phyloP scores from a whole-genome alignment of 2,113 vertebrate species.

The Pluvialis apricaria region DNA sequence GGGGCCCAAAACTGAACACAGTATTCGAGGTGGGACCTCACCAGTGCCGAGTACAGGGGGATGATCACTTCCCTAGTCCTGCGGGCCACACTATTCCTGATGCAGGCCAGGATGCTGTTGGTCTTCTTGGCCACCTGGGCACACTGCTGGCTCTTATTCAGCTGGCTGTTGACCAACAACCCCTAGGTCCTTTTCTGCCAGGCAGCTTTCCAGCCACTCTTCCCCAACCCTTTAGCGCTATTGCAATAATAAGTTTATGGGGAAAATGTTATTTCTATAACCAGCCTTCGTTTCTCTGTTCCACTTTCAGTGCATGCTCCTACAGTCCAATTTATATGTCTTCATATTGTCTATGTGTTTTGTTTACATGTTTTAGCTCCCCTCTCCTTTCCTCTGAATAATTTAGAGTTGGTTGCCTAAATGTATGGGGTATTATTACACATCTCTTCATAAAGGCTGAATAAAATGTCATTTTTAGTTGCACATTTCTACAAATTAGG shows the following conservation, averaged over 20 bases:
- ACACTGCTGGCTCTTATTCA: too few species aligned
- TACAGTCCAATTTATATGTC: background rate
- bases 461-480: background rate
- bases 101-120: too few species aligned
- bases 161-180: too few species aligned
- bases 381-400: background rate
- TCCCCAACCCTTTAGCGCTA: too few species aligned
- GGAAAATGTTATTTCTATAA: background rate
- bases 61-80: too few species aligned
- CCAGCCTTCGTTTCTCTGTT: background rate
- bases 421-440: background rate
- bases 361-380: background rate
- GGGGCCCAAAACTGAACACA: too few species aligned
- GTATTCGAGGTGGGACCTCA: too few species aligned
- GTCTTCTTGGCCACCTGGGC: too few species aligned
- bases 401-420: background rate
- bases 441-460: background rate
- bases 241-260: fast-evolving
- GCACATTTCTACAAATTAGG: background rate
- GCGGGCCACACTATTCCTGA: too few species aligned
- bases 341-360: background rate
- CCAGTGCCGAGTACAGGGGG: too few species aligned
- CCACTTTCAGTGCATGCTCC: background rate
- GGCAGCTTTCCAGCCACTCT: too few species aligned
- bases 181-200: too few species aligned